Conservation (phyloP, 2,888 invertebrate species). For the Gastracanthus pulcherrimus region DNA sequence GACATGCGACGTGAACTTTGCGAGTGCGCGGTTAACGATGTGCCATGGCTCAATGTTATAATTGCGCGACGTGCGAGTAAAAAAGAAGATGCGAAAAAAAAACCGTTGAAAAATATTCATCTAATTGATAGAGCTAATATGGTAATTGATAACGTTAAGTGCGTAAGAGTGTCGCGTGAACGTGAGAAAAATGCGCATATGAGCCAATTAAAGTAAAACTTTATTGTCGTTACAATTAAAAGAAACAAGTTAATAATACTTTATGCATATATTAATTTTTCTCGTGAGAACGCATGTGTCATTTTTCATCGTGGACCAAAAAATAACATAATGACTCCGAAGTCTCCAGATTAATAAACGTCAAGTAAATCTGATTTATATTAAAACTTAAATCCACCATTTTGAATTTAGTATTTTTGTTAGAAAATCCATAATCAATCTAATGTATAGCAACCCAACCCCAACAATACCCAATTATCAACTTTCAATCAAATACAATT, state of each 20-base stretch:
- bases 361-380: no score
- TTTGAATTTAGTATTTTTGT: no score
- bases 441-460: no score
- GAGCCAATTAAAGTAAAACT: neutral
- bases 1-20: neutral
- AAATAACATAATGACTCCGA: no score
- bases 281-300: neutral
- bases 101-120: conserved; percentile 2
- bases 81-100: neutral
- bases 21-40: neutral
- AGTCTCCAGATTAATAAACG: no score
- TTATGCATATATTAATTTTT: no score
- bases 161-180: neutral
- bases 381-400: no score
- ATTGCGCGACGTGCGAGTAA: neutral
- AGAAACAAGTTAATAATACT: neutral
- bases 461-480: no score
- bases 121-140: neutral
- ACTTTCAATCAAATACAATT: no score
- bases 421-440: no score
- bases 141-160: neutral
- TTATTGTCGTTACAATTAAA: neutral
- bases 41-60: neutral
- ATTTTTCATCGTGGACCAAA: no score
- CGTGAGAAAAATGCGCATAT: neutral